These are phyloP conservation scores for Syngnathoides biaculeatus DNA, from an alignment of 2,113 vertebrate genomes.

Conservation along the genomic window DNA sequence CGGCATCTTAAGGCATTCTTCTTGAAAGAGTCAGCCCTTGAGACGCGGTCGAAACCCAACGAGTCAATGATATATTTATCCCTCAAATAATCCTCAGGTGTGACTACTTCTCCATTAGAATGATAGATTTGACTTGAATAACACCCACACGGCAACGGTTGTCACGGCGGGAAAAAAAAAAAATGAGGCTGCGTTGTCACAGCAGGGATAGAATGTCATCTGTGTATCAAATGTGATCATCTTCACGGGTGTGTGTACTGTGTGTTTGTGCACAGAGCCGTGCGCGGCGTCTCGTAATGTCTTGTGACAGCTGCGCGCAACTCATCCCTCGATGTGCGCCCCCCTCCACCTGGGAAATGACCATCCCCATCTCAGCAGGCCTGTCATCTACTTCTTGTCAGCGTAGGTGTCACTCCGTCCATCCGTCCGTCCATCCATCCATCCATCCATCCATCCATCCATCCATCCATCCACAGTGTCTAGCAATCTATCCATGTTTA, in stretches of 20 bases:
- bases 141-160: constrained; percentile 68
- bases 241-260: constrained; percentile 60
- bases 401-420: not conserved
- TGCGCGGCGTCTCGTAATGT: constrained; percentile 56
- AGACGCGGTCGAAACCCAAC: constrained; percentile 62
- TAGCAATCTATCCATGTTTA: no score
- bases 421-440: not conserved
- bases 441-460: not conserved
- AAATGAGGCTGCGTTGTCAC: constrained; percentile 68
- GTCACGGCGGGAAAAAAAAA: constrained; percentile 66
- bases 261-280: constrained; percentile 33
- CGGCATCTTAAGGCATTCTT: constrained; percentile 41
- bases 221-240: constrained; percentile 77
- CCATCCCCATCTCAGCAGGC: constrained; percentile 52
- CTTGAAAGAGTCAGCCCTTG: constrained; percentile 54
- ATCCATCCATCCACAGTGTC: no score
- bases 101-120: constrained; percentile 73
- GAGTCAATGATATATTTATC: constrained; percentile 65
- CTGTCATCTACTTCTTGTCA: constrained; percentile 56
- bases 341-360: constrained; percentile 69
- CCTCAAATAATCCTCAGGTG: constrained; percentile 71
- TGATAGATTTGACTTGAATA: constrained; percentile 73
- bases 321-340: constrained; percentile 54
- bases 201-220: constrained; percentile 70
- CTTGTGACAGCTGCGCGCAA: constrained; percentile 60